Evolutionary conservation across 2,113 vertebrate species (phyloP).

Genomic region (Carollia perspicillata): DNA sequence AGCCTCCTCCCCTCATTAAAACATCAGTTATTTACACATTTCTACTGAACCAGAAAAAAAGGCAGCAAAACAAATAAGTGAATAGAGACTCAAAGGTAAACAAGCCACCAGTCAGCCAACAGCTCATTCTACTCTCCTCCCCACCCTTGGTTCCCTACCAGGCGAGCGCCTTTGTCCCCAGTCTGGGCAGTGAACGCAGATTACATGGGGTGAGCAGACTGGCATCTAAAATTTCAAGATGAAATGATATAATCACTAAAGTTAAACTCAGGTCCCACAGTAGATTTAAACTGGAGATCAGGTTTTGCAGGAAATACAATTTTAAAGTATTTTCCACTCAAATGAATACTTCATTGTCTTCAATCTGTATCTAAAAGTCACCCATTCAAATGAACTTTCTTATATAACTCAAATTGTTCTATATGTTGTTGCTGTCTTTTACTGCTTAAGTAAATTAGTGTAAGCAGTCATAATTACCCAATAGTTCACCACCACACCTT

Average conservation of each 20-base stretch:
- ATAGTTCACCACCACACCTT: neutral
- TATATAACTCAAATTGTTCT: neutral
- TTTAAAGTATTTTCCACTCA: slow-evolving; percentile 29
- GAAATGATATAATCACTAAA: neutral
- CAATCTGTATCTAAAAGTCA: neutral
- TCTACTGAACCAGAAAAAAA: neutral
- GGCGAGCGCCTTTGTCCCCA: neutral
- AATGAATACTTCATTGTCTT: neutral
- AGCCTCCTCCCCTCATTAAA: slow-evolving; percentile 5
- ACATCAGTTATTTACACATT: slow-evolving; percentile 19
- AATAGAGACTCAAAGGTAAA: neutral
- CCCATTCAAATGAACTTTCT: neutral
- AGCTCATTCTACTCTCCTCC: neutral
- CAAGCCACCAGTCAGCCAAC: neutral
- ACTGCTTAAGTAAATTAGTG: neutral
- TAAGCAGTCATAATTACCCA: neutral
- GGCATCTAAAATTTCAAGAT: slow-evolving; percentile 19
- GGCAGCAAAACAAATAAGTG: neutral
- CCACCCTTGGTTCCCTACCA: neutral
- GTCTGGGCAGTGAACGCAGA: neutral
- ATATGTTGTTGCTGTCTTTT: neutral
- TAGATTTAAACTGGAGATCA: slow-evolving; percentile 32
- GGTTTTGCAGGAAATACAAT: slow-evolving; percentile 27
- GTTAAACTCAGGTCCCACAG: neutral
- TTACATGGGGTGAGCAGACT: neutral